Evolutionary conservation across 2,888 invertebrate genomes (phyloP).

Genomic region (Apoda limacodes): DNA sequence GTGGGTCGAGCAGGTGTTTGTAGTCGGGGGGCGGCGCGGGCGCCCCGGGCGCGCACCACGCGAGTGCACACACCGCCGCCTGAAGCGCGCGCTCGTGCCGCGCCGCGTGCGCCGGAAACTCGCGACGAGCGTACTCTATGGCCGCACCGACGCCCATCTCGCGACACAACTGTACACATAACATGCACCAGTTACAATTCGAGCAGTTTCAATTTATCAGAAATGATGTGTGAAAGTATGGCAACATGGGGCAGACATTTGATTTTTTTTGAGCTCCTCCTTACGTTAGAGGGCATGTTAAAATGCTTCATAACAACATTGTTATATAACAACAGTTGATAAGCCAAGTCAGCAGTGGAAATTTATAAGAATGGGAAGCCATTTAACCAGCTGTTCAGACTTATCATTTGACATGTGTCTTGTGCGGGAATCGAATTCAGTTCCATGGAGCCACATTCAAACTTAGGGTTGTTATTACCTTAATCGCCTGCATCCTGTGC

Average conservation of each 20-base stretch:
- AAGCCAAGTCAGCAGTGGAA: too few species aligned
- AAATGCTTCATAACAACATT: not conserved
- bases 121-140: constrained; percentile 85
- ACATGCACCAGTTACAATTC: constrained; percentile 1
- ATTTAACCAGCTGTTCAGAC: too few species aligned
- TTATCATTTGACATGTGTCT: too few species aligned
- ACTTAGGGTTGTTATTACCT: too few species aligned
- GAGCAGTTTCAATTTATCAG: too few species aligned
- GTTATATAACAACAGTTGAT: too few species aligned
- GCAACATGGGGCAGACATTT: too few species aligned
- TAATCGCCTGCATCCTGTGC: constrained; percentile 56
- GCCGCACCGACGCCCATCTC: constrained; percentile 80
- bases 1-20: constrained; percentile 41
- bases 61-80: constrained; percentile 57
- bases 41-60: constrained; percentile 48
- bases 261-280: not conserved
- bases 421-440: too few species aligned
- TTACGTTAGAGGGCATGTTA: not conserved
- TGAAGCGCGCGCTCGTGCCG: constrained; percentile 58
- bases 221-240: too few species aligned
- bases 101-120: constrained; percentile 77
- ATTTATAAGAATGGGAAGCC: too few species aligned
- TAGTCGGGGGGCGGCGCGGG: constrained; percentile 41
- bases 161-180: constrained; percentile 37
- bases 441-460: too few species aligned